Evolutionary conservation across 92 coral and sea anemone genomes (phyloP).

Genomic region (Plumapathes pennacea): DNA sequence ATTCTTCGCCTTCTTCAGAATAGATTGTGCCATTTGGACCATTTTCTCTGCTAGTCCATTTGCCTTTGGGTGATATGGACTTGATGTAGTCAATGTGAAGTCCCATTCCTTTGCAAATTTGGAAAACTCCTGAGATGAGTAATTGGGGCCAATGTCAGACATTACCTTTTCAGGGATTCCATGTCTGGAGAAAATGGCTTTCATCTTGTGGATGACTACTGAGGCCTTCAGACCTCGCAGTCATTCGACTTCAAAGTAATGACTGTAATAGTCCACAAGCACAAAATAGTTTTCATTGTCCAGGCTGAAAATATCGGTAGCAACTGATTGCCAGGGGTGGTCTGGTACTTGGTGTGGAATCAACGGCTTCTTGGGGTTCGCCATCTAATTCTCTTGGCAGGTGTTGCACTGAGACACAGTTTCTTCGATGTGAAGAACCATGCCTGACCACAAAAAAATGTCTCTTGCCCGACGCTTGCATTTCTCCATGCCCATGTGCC

Average conservation of each 20-base stretch:
- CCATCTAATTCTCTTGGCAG: constrained; percentile 10
- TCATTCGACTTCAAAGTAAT: constrained; percentile 2
- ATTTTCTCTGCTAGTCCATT: constrained; percentile 21
- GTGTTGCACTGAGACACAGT: constrained; percentile 4
- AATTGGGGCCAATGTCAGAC: constrained; percentile 16
- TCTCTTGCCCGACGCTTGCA: constrained; percentile 33
- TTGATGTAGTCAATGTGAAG: constrained; percentile 7
- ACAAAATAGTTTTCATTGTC: constrained; percentile 2
- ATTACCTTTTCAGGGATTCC: constrained; percentile 9
- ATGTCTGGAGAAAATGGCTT: constrained; percentile 2
- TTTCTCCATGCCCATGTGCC: constrained; percentile 26
- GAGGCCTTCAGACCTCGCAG: neutral
- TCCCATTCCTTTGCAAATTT: constrained; percentile 4
- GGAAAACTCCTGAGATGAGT: constrained; percentile 2
- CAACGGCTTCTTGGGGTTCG: constrained; percentile 33
- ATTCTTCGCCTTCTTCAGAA: constrained; percentile 37
- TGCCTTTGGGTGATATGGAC: constrained; percentile 23
- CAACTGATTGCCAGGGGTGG: constrained; percentile 36
- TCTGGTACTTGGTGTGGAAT: constrained; percentile 14
- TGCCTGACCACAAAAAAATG: constrained; percentile 34
- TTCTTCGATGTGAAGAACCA: constrained; percentile 20
- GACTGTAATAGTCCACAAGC: constrained; percentile 9
- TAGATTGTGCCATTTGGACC: constrained; percentile 8
- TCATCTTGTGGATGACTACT: constrained; percentile 1
- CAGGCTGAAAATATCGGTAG: constrained; percentile 6